Evolutionary conservation across 2,797 vertebrate species (phyloP), one percentile per base, ranked within the genome.

Genomic region (Urocyon cinereoargenteus): DNA sequence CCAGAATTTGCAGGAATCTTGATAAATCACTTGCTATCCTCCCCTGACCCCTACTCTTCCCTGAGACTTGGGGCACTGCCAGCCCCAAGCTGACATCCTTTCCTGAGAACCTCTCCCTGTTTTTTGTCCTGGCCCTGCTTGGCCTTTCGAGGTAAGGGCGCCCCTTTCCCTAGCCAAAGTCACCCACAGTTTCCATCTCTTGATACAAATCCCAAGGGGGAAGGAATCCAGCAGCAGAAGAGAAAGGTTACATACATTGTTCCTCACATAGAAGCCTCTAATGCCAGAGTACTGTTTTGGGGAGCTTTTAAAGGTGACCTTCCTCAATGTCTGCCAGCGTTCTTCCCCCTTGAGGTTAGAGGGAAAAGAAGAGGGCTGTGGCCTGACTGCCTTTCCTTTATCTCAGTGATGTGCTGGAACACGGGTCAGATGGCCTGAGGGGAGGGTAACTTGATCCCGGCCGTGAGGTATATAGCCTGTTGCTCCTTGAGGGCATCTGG

Each of bases 51-150:
- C 55, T 88, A 36, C 34, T 93, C 19, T 57, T 36, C 34, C 4
- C 36, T 78, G 61, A 83, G 78, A 86, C n/a, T 68, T 34, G 53
- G 82, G 36, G 36, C 14, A 87, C 26, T 11, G 45, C 7, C 16
- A 86, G 34, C 4, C 3, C 57, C 22, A 61, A 59, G 66, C 6
- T 28, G 24, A 61, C 51, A 53, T 57, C 7, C 73, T 85, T 79
- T 85, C 31, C 72, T 73, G 34, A 86, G 66, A 95, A 90, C 64
- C 36, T 4, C 26, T 94, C 66, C 40, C n/a, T n/a, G n/a, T n/a
- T n/a, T n/a, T n/a, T n/a, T n/a, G n/a, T n/a, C n/a, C n/a, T 96
- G 59, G 22, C 31, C 28, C 28, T 66, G n/a, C 55, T 91, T 95
- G 66, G 21, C 49, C 24, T 92, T 86, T n/a, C 36, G 75, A 87